Evolutionary conservation across 2,113 vertebrate genomes (phyloP), one percentile per base, ranked within the genome.

Genomic region (Andinoacara biseriatus): DNA sequence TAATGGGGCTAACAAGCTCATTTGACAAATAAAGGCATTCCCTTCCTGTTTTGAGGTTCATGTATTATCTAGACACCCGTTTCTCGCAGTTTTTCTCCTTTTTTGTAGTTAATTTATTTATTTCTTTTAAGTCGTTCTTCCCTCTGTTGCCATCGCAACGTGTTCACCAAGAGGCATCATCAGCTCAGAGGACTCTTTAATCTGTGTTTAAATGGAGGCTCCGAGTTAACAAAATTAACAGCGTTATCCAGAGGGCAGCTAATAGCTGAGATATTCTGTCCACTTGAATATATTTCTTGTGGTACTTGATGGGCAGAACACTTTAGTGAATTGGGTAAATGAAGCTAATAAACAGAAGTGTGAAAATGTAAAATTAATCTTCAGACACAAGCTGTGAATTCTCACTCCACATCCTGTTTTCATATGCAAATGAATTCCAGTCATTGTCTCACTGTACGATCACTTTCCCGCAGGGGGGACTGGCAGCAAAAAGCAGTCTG

Each of bases 141-240:
- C 24, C 52, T 33, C 75, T 49, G 87, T 76, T 80, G 49, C 80
- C 76, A 60, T 82, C 29, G 31, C 75, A 40, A 85, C 67, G 18
- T 17, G 24, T 29, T 69, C 75, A 58, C 67, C 65, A 3, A 24
- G 29, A 80, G 76, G 35, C 83, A 8, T 52, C 69, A 1, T 58
- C 56, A 3, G 3, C 49, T 77, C 80, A 29, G 69, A 3, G 9
- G 52, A 33, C 58, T 77, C 63, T 81, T 78, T 61, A 65, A 78
- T 84, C 59, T 57, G 81, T 10, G 33, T 58, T 82, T 65, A 54
- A 72, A 72, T 72, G 26, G 67, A 72, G 67, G 67, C 67, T 52
- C 26, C 46, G 46, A n/a, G 67, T 72, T 72, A 72, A 54, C 46
- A n/a, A 54, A 72, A 72, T 72, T 72, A 72, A 72, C 49, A n/a